Percentiles rank a stretch among this genome's conserved stretches.
phyloP scores from a whole-genome alignment of 2,888 invertebrate species.

The Nomada ferruginata region DNA sequence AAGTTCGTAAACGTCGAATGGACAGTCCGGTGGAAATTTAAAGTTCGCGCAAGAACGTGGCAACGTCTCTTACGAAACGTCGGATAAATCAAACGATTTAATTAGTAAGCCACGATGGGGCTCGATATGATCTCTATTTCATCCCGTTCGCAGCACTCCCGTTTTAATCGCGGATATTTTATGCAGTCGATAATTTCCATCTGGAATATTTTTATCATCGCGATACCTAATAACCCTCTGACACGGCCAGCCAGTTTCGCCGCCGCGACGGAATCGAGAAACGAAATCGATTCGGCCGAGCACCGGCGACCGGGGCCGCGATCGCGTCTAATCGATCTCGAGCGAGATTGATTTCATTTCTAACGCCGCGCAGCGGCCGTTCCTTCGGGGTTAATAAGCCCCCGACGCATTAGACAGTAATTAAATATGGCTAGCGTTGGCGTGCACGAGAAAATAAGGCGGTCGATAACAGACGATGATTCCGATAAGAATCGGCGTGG shows the following conservation, averaged over 20 bases:
- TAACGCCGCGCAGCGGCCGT: slow-evolving; percentile 60
- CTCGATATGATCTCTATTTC: slow-evolving; percentile 63
- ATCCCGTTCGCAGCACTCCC: slow-evolving; percentile 20
- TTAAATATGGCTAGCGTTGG: slow-evolving; percentile 62
- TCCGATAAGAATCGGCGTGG: slow-evolving; percentile 58
- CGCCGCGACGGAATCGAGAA: slow-evolving; percentile 50
- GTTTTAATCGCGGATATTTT: slow-evolving; percentile 55
- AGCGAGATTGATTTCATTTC: slow-evolving; percentile 66
- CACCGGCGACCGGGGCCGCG: slow-evolving; percentile 44
- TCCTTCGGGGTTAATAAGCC: slow-evolving; percentile 64
- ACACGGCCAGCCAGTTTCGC: slow-evolving; percentile 41
- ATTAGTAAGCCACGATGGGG: slow-evolving; percentile 52
- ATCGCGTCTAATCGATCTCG: slow-evolving; percentile 67
- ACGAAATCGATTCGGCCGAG: slow-evolving; percentile 61
- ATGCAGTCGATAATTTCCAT: slow-evolving; percentile 38
- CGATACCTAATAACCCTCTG: slow-evolving; percentile 55
- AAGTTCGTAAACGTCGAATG: too few species aligned
- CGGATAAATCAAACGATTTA: slow-evolving; percentile 63
- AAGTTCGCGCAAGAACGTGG: background rate
- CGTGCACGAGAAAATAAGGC: slow-evolving; percentile 48
- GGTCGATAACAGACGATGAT: slow-evolving; percentile 49
- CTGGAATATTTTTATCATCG: slow-evolving; percentile 10
- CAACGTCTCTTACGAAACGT: slow-evolving; percentile 4
- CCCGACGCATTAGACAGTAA: slow-evolving; percentile 60
- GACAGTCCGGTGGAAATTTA: background rate